Evolutionary conservation across 2,888 invertebrate genomes (phyloP), one percentile per base, ranked within the genome.

Genomic region (Trichopria drosophilae): DNA sequence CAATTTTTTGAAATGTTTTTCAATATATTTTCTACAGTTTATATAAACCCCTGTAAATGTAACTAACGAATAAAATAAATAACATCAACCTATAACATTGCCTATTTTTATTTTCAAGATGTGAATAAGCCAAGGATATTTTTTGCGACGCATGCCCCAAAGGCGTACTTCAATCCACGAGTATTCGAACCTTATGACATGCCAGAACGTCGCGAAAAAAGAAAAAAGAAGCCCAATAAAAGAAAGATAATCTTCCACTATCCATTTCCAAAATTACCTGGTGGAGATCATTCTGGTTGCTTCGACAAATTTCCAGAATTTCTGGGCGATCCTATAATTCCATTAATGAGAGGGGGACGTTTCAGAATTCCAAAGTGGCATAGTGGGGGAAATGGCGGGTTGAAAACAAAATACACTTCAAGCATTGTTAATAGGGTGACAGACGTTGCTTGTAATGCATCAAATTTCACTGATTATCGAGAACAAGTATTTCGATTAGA

Each of bases 281-380:
- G 73, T 3, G 77, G 77, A 20, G 70, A 64, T 49, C 69, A 77
- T 45, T 73, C 63, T 6, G 78, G 78, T 5, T 72, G 76, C 48
- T 77, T 79, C 57, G 53, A 58, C 31, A 69, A 68, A 56, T 78
- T 68, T 52, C 78, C 77, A 1, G 50, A 45, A 24, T 69, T 72
- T 53, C 51, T 55, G 19, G 57, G 58, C 29, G 63, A 66, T 6
- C 67, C 64, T 22, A n/a, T n/a, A n/a, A n/a, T n/a, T n/a, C n/a
- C n/a, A n/a, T n/a, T n/a, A n/a, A n/a, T n/a, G n/a, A n/a, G n/a
- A n/a, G n/a, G n/a, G n/a, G n/a, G n/a, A n/a, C n/a, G n/a, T n/a
- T n/a, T n/a, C n/a, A n/a, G n/a, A n/a, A n/a, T n/a, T n/a, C 44
- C 51, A 6, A 63, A 56, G 44, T 67, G 66, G 51, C 12, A 65